Evolutionary conservation across 1,140 invertebrate species (phyloP).

Genomic region (Panulirus ornatus): DNA sequence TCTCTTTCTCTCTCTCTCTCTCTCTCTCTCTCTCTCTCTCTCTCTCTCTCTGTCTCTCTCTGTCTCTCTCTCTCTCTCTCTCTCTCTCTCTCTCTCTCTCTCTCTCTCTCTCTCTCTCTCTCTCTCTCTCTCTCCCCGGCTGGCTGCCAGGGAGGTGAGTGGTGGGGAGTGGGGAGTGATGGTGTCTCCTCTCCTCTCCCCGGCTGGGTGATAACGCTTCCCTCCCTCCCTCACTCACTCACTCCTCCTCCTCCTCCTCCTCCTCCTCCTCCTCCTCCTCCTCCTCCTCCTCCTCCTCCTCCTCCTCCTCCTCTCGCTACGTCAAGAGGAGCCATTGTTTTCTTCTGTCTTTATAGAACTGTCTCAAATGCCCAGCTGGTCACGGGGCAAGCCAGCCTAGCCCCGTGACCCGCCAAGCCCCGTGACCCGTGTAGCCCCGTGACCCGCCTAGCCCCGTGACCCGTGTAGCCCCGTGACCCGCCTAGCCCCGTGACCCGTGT

Average conservation of each 20-base stretch:
- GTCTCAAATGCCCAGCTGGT: too few relatives aligned
- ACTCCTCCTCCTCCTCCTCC: conserved; percentile 1
- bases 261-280: conserved; percentile 18
- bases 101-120: not conserved
- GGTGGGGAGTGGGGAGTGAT: too few relatives aligned
- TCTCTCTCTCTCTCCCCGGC: not conserved
- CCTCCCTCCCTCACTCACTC: not conserved
- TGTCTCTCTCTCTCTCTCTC: not conserved
- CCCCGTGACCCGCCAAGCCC: too few relatives aligned
- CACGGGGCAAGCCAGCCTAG: too few relatives aligned
- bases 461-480: too few relatives aligned
- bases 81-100: not conserved
- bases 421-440: too few relatives aligned
- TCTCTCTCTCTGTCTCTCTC: not conserved
- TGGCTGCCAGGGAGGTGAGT: too few relatives aligned
- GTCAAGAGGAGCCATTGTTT: not conserved
- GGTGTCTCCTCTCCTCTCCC: not conserved
- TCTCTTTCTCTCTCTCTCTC: not conserved
- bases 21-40: not conserved
- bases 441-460: too few relatives aligned
- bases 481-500: too few relatives aligned
- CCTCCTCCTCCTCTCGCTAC: not conserved
- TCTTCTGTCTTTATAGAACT: too few relatives aligned
- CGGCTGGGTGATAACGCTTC: not conserved
- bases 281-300: conserved; percentile 12